A percentile compares a stretch with the other conserved stretches of the same genome.
Evolutionary conservation across 2,888 invertebrate genomes (phyloP).

Genomic region (Himalopsyche japonica): DNA sequence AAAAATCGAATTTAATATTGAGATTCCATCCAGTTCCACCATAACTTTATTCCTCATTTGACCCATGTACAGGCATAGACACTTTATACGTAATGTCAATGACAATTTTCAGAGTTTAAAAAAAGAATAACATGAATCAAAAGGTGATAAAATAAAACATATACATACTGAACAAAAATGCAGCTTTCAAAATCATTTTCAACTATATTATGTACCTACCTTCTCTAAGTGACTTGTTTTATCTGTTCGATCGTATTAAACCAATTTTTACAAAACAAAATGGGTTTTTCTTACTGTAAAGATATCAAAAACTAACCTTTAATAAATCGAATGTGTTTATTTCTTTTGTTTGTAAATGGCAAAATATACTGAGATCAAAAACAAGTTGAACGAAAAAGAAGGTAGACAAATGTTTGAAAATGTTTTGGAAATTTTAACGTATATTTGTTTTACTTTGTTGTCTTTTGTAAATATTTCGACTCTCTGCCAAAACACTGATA

Average conservation of each 20-base stretch:
- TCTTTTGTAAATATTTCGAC: not conserved
- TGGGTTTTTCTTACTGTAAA: not conserved
- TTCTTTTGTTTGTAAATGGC: not conserved
- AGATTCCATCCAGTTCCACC: too few relatives aligned
- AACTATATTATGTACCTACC: not conserved
- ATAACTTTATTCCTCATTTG: too few relatives aligned
- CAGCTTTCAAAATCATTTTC: not conserved
- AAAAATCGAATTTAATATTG: too few relatives aligned
- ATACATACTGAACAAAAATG: not conserved
- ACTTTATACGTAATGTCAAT: too few relatives aligned
- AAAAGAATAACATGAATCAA: too few relatives aligned
- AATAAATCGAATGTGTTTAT: not conserved
- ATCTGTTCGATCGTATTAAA: not conserved
- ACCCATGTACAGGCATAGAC: too few relatives aligned
- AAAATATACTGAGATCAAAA: not conserved
- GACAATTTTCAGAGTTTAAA: too few relatives aligned
- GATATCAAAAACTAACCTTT: not conserved
- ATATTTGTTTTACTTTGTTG: not conserved
- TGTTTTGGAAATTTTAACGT: conserved; percentile 18
- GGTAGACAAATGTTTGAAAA: conserved; percentile 33
- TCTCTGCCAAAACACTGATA: conserved; percentile 12
- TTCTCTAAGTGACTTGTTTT: not conserved
- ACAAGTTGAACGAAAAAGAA: conserved; percentile 21
- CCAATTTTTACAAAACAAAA: conserved; percentile 1
- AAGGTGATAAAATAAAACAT: too few relatives aligned